Evolutionary conservation across 2,113 vertebrate species (phyloP).

Genomic region (Oreochromis spilurus): DNA sequence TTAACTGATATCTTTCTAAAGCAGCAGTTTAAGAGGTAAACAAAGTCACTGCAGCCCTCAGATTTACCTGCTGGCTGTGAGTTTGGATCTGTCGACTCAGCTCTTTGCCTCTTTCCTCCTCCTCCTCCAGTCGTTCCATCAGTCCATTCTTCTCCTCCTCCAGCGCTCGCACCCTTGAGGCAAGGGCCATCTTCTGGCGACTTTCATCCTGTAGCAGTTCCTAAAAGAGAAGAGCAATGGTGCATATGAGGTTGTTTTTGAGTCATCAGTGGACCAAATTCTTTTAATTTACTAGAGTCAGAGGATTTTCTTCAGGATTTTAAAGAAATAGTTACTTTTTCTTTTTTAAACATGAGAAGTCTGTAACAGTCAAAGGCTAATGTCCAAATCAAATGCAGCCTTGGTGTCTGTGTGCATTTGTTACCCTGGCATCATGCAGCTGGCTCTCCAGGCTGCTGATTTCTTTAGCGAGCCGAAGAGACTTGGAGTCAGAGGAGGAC

Average conservation of each 20-base stretch:
- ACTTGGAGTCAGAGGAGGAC: slow-evolving; percentile 78
- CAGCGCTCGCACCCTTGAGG: slow-evolving; percentile 77
- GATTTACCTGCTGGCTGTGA: slow-evolving; percentile 72
- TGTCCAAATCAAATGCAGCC: not conserved
- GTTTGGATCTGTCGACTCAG: slow-evolving; percentile 76
- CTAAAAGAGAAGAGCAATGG: slow-evolving; percentile 45
- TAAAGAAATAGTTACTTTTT: not conserved
- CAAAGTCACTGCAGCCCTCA: not conserved
- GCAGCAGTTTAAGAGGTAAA: not conserved
- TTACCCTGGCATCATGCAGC: slow-evolving; percentile 84
- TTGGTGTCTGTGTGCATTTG: not conserved
- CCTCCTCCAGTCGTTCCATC: slow-evolving; percentile 84
- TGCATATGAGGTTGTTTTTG: not conserved
- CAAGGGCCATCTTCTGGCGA: slow-evolving; percentile 80
- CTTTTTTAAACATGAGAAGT: not conserved
- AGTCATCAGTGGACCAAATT: not conserved
- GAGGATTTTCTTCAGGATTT: not conserved
- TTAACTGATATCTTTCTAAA: not conserved
- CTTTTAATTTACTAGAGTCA: not conserved
- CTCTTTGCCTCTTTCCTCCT: slow-evolving; percentile 75
- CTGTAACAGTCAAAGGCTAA: not conserved
- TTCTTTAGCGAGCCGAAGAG: slow-evolving; percentile 81
- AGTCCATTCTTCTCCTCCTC: slow-evolving; percentile 81
- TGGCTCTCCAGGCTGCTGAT: slow-evolving; percentile 80
- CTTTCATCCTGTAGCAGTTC: slow-evolving; percentile 86